phyloP scores from a whole-genome alignment of 2,113 vertebrate species.

The Charina bottae region DNA sequence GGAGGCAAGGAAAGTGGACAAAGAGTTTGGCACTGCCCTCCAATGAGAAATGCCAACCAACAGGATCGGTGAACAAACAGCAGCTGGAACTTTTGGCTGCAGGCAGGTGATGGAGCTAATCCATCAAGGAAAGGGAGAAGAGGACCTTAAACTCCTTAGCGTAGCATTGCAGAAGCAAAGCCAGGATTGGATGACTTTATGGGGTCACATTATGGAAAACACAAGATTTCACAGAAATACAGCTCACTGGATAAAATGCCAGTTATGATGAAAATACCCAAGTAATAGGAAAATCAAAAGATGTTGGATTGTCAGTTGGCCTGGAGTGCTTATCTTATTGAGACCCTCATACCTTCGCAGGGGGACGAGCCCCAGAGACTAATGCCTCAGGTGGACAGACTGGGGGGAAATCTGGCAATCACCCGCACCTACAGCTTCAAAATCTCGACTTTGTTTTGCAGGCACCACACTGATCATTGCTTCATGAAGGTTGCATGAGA shows the following conservation, averaged over 20 bases:
- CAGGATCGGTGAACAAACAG: slow-evolving; percentile 57
- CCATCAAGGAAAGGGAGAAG: slow-evolving; percentile 30
- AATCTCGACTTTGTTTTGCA: not conserved
- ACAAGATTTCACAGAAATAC: not conserved
- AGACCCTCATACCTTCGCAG: too few relatives aligned
- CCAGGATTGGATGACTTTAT: not conserved
- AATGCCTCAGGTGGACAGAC: too few relatives aligned
- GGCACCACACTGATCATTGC: not conserved
- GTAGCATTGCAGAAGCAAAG: not conserved
- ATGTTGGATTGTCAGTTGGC: accelerated
- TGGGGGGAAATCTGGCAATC: too few relatives aligned
- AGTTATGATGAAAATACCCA: not conserved
- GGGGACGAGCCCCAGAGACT: too few relatives aligned
- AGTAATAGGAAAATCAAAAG: not conserved
- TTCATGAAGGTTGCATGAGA: not conserved
- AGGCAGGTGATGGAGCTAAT: not conserved
- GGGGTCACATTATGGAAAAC: not conserved
- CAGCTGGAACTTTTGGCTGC: slow-evolving; percentile 53
- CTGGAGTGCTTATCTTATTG: slow-evolving; percentile 1
- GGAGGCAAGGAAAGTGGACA: slow-evolving; percentile 57
- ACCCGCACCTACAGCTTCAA: not conserved
- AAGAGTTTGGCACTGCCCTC: slow-evolving; percentile 66
- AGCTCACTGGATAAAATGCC: not conserved
- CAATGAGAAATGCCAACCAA: slow-evolving; percentile 68
- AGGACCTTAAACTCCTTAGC: not conserved